Conservation (phyloP, 2,797 vertebrate species). For the Bradypus variegatus region DNA sequence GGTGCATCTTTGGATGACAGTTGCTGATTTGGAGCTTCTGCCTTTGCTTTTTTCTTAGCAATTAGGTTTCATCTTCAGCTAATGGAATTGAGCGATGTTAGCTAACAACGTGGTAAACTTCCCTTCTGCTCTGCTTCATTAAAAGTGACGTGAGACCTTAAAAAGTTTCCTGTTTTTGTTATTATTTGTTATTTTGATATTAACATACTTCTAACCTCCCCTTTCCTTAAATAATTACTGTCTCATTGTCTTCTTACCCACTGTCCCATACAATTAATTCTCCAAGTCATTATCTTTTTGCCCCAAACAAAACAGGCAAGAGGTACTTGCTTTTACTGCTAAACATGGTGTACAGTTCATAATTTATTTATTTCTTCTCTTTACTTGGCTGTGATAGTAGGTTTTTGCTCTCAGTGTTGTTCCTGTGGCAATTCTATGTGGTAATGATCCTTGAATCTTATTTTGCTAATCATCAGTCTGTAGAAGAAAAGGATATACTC, state of each 20-base stretch:
- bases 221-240: background rate
- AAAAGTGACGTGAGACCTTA: background rate
- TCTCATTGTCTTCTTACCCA: background rate
- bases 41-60: conserved; percentile 40
- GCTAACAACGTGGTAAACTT: background rate
- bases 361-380: background rate
- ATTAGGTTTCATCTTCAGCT: conserved; percentile 24
- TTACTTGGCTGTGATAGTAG: no score
- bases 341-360: background rate
- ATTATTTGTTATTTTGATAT: background rate
- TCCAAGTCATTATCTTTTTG: background rate
- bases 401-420: background rate
- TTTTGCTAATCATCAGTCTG: background rate
- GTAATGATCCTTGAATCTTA: conserved; percentile 21
- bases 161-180: background rate
- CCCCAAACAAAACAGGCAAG: background rate
- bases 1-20: conserved; percentile 24
- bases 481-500: background rate
- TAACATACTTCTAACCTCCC: background rate
- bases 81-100: background rate
- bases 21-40: conserved; percentile 35
- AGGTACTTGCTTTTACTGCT: background rate
- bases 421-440: background rate
- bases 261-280: background rate
- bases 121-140: background rate